Base-by-base conservation (phyloP, 2,113 vertebrate species). In the Cyprinus carpio region DNA sequence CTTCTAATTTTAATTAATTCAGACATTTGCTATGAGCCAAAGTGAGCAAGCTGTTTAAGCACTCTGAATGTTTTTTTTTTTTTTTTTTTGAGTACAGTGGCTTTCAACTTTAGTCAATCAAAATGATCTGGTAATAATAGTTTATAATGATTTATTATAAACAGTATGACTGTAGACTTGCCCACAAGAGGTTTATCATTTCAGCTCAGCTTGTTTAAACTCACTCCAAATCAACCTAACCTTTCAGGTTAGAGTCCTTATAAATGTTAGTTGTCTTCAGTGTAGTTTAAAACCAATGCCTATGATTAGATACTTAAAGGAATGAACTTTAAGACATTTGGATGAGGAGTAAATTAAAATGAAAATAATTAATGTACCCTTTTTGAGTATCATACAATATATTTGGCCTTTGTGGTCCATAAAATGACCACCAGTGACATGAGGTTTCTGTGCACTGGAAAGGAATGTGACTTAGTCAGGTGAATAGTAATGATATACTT, bases 71-170 rank as follows among this genome's bases (percentile, higher is more conserved):
- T 43, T 64, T 76, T 8, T 43, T 85, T 91, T 75, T 83, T 87
- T 85, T 87, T 88, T 84, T 60, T 83, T 79, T 87, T 64, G 31
- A 85, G 88, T 88, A 88, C 83, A 34, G 20, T 87, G 89, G 78
- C 87, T 91, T 93, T 91, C 87, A 91, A 90, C 89, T 92, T 87
- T 51, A 90, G 84, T 88, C 89, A 93, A 91, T 88, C 88, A 93
- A 92, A 93, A 88, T 91, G 90, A 90, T 90, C 91, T 88, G 87
- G 85, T 93, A 93, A 91, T 92, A 92, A 93, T 88, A 88, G 90
- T 92, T 86, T 88, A 94, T 92, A 93, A 93, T 91, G 90, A 91
- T 93, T 93, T 94, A 93, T 92, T 90, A 92, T n/a, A 86, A 86
- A 89, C 89, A 85, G 81, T 79, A 71, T n/a, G n/a, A n/a, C 88